Evolutionary conservation across 1,140 invertebrate species (phyloP), one percentile per base, ranked within the genome.

Genomic region (Lanistes nyassanus): DNA sequence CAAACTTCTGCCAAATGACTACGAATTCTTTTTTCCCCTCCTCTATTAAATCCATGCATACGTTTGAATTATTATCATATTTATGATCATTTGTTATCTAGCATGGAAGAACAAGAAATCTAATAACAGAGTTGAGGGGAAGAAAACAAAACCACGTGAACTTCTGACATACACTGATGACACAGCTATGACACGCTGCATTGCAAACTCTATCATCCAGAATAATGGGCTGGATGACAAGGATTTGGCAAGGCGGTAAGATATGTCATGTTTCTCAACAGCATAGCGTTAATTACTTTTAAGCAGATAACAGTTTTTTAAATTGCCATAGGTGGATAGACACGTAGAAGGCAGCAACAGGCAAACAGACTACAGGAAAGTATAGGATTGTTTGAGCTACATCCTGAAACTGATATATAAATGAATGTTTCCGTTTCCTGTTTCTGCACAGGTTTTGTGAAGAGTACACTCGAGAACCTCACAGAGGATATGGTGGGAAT

Each of bases 141-240:
- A 67, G 31, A 73, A 34, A 37, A 23, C 42, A 47, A 9, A 13
- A 13, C 9, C 34, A 42, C 26, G 23, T 55, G 19, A 34, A 29
- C 21, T 21, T 29, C 56, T 71, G 47, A 19, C 16, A 0, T 87
- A 68, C 60, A 94, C 94, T 42, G 94, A 95, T 91, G 94, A 95
- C 84, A 94, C 94, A 23, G 93, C 93, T 31, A 94, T 95, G 94
- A 92, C 92, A 23, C 91, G 91, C 83, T 90, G 90, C 60, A 86
- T 94, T 56, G 93, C 92, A 6, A 86, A 91, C 80, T 94, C 92
- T 58, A 85, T 95, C 36, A 89, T 94, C 34, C 90, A 93, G 64
- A 91, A 92, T 70, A 91, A 91, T 78, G 89, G 78, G 5, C 84
- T 90, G 21, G 74, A 87, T 83, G 68, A 82, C 9, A 80, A 78